Conservation (phyloP, 2,888 invertebrate species). For the Plagodis pulveraria region DNA sequence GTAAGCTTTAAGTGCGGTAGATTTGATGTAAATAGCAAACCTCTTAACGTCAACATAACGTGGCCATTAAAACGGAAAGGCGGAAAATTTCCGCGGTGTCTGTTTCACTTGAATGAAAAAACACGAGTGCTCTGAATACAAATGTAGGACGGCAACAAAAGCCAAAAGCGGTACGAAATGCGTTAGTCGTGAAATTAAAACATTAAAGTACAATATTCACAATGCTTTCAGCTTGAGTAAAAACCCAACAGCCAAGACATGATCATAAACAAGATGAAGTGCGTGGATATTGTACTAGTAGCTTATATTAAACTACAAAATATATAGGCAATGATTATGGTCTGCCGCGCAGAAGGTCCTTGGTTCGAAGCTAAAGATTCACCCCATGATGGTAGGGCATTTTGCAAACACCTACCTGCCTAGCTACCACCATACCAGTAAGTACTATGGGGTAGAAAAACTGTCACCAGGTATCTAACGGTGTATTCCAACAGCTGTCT, state of each 20-base stretch:
- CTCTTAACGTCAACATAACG: constrained; percentile 31
- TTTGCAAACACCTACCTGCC: too few species aligned
- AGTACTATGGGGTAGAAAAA: too few species aligned
- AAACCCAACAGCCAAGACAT: constrained; percentile 16
- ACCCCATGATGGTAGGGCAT: too few species aligned
- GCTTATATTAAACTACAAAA: too few species aligned
- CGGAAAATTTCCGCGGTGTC: constrained; percentile 35
- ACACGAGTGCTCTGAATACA: constrained; percentile 28
- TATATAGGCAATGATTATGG: too few species aligned
- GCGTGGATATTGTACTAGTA: not conserved
- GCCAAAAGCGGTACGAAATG: constrained; percentile 21
- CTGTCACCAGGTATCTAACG: too few species aligned
- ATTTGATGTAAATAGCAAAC: constrained; percentile 25
- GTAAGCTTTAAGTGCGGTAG: constrained; percentile 8
- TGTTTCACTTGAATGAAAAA: constrained; percentile 32
- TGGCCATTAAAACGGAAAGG: constrained; percentile 31
- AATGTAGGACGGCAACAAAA: constrained; percentile 7
- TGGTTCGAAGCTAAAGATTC: too few species aligned
- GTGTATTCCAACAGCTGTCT: too few species aligned
- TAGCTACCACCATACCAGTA: too few species aligned
- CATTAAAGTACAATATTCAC: constrained; percentile 22
- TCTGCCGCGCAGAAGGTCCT: too few species aligned
- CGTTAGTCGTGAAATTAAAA: constrained; percentile 34
- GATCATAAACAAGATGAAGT: constrained; percentile 12
- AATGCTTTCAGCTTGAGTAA: constrained; percentile 11